Conservation (phyloP, 2,888 invertebrate species). For the Agonopterix alstromeriana region DNA sequence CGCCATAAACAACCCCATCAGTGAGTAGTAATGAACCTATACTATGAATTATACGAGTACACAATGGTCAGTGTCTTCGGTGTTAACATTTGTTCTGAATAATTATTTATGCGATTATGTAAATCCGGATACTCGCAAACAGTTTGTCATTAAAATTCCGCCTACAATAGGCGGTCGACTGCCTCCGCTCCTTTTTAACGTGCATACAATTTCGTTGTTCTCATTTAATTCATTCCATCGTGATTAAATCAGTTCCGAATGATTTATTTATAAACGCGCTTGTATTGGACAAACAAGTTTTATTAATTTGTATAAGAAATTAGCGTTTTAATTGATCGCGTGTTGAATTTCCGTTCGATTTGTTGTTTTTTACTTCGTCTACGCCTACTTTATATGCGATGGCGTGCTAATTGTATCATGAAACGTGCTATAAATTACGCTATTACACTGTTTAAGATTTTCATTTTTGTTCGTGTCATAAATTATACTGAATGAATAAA, state of each 20-base stretch:
- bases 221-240: constrained; percentile 20
- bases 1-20: constrained; percentile 18
- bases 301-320: background rate
- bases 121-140: constrained; percentile 59
- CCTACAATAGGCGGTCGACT: constrained; percentile 21
- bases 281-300: background rate
- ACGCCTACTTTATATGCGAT: constrained; percentile 1
- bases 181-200: constrained; percentile 36
- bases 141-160: constrained; percentile 64
- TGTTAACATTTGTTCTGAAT: constrained; percentile 54
- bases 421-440: background rate
- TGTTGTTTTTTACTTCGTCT: background rate
- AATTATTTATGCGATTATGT: constrained; percentile 65
- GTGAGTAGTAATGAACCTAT: constrained; percentile 25
- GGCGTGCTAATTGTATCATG: constrained; percentile 1
- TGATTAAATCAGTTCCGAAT: constrained; percentile 13
- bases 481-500: background rate
- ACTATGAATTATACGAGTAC: constrained; percentile 16
- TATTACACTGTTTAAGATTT: background rate
- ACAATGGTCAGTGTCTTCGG: constrained; percentile 33
- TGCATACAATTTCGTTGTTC: constrained; percentile 39
- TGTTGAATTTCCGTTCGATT: background rate
- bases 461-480: background rate
- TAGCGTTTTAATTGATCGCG: background rate
- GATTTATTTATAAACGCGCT: constrained; percentile 1